Conservation (phyloP, 1,140 invertebrate species). For the Caenorhabditis elegans region WBcel235 BX284604.4:16738001-16738500, state of each 20-base stretch:
- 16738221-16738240: background rate
- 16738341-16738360: background rate
- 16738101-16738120: background rate
- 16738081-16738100: conserved; percentile 10
- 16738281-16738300: background rate
- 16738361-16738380: background rate
- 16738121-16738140: background rate
- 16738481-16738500: background rate
- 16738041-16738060: background rate
- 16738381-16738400: background rate
- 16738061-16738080: conserved; percentile 28
- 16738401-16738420: background rate
- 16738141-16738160: conserved; percentile 6
- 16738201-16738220: background rate
- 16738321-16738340: background rate
- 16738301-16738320: background rate
- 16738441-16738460: background rate
- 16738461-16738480: background rate
- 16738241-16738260: background rate
- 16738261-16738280: background rate
- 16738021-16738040: no score
- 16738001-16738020: no score
- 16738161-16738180: background rate
- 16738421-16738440: background rate
- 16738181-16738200: background rate